Evolutionary conservation across 1,140 invertebrate genomes (phyloP).

Genomic region (Drosophila melanica): DNA sequence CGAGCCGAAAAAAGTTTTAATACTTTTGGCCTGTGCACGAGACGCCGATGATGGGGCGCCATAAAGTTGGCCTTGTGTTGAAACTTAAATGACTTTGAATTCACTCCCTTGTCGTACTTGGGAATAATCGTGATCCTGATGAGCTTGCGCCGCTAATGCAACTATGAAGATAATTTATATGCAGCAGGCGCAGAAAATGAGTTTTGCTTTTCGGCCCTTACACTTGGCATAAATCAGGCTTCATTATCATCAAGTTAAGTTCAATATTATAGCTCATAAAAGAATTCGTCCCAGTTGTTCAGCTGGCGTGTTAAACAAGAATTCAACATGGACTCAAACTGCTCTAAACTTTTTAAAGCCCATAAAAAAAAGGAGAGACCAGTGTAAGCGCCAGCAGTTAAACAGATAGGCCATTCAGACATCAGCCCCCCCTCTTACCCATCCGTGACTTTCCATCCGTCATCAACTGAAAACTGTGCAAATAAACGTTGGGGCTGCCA

Average conservation of each 20-base stretch:
- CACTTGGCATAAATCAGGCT: conserved; percentile 10
- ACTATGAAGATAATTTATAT: conserved; percentile 59
- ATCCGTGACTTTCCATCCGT: conserved; percentile 6
- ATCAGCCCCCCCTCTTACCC: neutral
- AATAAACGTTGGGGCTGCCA: conserved; percentile 41
- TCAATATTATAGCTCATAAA: conserved; percentile 48
- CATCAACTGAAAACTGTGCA: conserved; percentile 29
- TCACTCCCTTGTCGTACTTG: neutral
- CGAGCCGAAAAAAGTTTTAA: conserved; percentile 55
- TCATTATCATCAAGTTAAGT: conserved; percentile 25
- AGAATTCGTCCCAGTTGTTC: conserved; percentile 12
- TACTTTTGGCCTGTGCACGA: conserved; percentile 42
- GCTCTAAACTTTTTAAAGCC: conserved; percentile 56
- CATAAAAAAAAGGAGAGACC: conserved; percentile 56
- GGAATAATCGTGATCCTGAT: conserved; percentile 8
- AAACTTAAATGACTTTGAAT: neutral
- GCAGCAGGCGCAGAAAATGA: conserved; percentile 42
- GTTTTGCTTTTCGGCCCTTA: conserved; percentile 15
- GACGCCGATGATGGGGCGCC: conserved; percentile 5
- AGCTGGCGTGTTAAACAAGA: conserved; percentile 55
- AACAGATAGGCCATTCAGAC: conserved; percentile 35
- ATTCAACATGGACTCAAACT: conserved; percentile 38
- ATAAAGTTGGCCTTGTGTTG: conserved; percentile 48
- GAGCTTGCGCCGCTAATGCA: conserved; percentile 30
- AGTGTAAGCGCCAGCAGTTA: conserved; percentile 46